phyloP scores from a whole-genome alignment of 37 sponge, comb jelly and placozoan genomes.

The Cliona cf. orientalis region DNA sequence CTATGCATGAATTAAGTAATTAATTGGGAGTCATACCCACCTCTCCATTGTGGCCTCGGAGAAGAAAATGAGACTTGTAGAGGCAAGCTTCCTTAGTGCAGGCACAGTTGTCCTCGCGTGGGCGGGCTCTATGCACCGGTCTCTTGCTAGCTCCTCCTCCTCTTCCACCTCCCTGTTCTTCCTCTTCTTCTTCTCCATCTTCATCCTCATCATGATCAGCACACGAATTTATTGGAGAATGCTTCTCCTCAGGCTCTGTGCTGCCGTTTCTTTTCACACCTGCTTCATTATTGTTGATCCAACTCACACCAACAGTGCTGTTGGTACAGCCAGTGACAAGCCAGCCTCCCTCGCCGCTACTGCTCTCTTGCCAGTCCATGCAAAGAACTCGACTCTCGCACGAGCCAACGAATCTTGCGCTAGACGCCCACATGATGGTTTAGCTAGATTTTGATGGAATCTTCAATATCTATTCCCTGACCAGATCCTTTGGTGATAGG shows the following conservation, averaged over 20 bases:
- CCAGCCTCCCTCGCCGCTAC: constrained; percentile 37
- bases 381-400: neutral
- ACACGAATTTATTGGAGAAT: too few species aligned
- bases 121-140: neutral
- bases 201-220: neutral
- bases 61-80: constrained; percentile 55
- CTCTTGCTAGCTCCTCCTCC: neutral
- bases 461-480: neutral
- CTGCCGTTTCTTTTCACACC: neutral
- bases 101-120: neutral
- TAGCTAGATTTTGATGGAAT: too few species aligned
- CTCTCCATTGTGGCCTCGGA: constrained; percentile 53
- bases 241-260: too few species aligned
- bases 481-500: neutral
- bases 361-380: constrained; percentile 15
- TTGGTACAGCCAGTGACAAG: constrained; percentile 29
- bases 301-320: constrained; percentile 33
- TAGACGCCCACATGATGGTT: constrained; percentile 38
- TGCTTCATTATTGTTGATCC: neutral
- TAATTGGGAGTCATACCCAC: constrained; percentile 4
- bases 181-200: neutral
- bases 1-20: neutral
- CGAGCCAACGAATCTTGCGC: neutral
- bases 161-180: neutral
- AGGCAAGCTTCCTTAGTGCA: too few species aligned